Percentiles rank a stretch among this genome's conserved stretches.
These are phyloP conservation scores for Toxotes jaculatrix DNA, from an alignment of 2,113 vertebrate genomes.

Conservation along the genomic window DNA sequence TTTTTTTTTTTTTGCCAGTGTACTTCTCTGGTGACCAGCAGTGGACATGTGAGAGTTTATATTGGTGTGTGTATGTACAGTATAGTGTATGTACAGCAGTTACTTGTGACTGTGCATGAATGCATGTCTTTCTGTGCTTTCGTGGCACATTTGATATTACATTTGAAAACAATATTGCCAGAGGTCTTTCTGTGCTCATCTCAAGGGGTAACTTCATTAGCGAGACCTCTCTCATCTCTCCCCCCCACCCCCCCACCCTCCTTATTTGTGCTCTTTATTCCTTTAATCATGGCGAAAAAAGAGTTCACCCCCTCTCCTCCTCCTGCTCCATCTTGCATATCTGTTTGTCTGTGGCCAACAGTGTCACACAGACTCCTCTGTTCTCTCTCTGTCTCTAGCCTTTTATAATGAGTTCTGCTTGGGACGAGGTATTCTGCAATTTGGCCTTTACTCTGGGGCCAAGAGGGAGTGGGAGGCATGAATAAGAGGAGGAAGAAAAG, in stretches of 20 bases:
- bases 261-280: constrained; percentile 51
- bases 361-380: constrained; percentile 71
- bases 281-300: constrained; percentile 51
- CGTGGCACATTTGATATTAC: constrained; percentile 17
- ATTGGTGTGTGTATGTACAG: too few relatives aligned
- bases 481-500: constrained; percentile 50
- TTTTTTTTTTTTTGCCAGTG: background rate
- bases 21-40: background rate
- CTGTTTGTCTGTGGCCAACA: constrained; percentile 57
- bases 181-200: constrained; percentile 38
- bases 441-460: constrained; percentile 67
- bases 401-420: constrained; percentile 71
- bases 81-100: background rate
- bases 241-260: constrained; percentile 25
- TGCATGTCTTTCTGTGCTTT: background rate
- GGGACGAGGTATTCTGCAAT: constrained; percentile 58
- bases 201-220: constrained; percentile 67
- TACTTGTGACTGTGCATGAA: constrained; percentile 17
- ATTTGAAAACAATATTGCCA: constrained; percentile 36
- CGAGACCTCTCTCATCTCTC: constrained; percentile 47
- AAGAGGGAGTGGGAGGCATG: constrained; percentile 40
- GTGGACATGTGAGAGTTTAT: background rate
- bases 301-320: constrained; percentile 7
- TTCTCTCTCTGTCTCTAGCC: constrained; percentile 61
- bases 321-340: constrained; percentile 45